Evolutionary conservation across 2,797 vertebrate genomes (phyloP).

Genomic region (Pseudomugil tenellus): DNA sequence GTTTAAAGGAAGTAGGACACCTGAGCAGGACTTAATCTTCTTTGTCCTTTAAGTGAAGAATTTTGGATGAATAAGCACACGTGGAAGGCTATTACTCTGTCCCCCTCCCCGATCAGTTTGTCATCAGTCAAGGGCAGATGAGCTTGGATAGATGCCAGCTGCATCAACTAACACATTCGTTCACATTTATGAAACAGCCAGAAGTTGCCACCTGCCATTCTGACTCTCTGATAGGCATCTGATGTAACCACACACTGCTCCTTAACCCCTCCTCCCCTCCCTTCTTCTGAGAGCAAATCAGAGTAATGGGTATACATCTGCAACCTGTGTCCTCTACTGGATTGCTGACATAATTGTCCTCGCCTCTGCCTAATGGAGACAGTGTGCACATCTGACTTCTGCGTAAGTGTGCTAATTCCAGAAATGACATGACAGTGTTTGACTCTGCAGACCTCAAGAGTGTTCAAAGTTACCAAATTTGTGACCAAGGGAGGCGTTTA

Average conservation of each 20-base stretch:
- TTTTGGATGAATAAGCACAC: conserved; percentile 80
- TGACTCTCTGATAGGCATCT: conserved; percentile 63
- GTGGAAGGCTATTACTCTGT: conserved; percentile 69
- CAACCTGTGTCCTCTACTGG: conserved; percentile 69
- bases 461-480: conserved; percentile 52
- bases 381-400: conserved; percentile 66
- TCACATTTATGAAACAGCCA: conserved; percentile 42
- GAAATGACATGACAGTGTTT: conserved; percentile 64
- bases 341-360: conserved; percentile 71
- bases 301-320: conserved; percentile 73
- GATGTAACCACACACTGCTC: conserved; percentile 59
- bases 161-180: conserved; percentile 34
- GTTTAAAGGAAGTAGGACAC: conserved; percentile 66
- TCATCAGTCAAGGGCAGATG: conserved; percentile 76
- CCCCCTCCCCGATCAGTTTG: conserved; percentile 52
- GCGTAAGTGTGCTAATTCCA: conserved; percentile 58
- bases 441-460: conserved; percentile 44
- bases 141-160: conserved; percentile 69
- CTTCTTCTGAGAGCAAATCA: conserved; percentile 65
- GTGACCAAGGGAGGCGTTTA: conserved; percentile 58
- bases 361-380: conserved; percentile 65
- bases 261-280: conserved; percentile 37
- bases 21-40: conserved; percentile 75
- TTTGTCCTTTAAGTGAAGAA: conserved; percentile 78
- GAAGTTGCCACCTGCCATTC: conserved; percentile 64